Evolutionary conservation across 2,113 vertebrate species (phyloP), one percentile per base, ranked within the genome.

Genomic region (Platichthys stellatus): DNA sequence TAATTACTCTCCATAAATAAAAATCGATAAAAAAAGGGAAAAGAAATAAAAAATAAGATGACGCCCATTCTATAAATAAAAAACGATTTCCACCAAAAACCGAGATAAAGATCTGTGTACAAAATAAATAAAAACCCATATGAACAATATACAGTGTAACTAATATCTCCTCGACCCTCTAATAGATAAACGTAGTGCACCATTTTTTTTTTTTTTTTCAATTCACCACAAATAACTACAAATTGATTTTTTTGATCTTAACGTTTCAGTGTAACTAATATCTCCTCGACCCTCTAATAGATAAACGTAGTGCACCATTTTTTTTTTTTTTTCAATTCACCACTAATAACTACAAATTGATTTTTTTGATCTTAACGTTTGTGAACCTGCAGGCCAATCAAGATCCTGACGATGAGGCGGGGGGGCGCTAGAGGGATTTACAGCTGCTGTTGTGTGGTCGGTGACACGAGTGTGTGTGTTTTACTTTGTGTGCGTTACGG

Each of bases 41-140:
- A 81, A 90, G 73, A 72, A 72, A 69, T 3, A 72, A 8, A 63
- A 85, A 84, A 11, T 7, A 51, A 51, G 5, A 20, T 1, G 6
- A 51, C 49, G 6, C 20, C 20, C 31, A 59, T 86, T 58, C 62
- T 81, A 90, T 94, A 94, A 94, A 94, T 93, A 89, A 94, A 93
- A 91, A 80, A 51, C 78, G 63, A 76, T 82, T 89, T 89, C 86
- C 86, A 91, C 78, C 88, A 20, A 89, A 85, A 86, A 88, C 77
- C 83, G 78, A 85, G 81, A 92, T 18, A 17, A 90, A 94, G 87
- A 89, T 92, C 85, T 93, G 89, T 92, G 87, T 93, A 93, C 84
- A 93, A 94, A 94, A 94, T 94, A 94, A 94, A 94, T 92, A 89
- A 81, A 92, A 92, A 78, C 63, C 79, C 74, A 81, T 90, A 85